Percentiles rank a stretch among this genome's conserved stretches.
Conservation (phyloP, 2,797 vertebrate species). For the Microctenopoma lineatum region DNA sequence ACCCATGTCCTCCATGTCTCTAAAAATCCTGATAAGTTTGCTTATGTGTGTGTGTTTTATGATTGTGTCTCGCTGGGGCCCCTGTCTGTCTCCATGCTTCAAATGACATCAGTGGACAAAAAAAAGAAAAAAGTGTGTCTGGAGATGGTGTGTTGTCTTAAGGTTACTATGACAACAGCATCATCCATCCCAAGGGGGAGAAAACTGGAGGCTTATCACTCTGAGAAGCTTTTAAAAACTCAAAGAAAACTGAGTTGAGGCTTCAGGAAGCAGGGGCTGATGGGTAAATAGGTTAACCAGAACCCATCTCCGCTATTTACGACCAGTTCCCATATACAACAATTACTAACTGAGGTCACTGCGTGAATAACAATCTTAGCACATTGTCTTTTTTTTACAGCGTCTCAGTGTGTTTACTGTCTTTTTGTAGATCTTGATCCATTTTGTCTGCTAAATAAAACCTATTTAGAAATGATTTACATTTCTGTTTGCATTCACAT, state of each 20-base stretch:
- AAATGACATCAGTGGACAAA: conserved; percentile 67
- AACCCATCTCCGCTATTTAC: conserved; percentile 71
- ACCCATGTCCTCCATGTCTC: conserved; percentile 76
- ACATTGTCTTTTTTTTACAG: not conserved
- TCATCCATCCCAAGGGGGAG: conserved; percentile 63
- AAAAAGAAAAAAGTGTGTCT: conserved; percentile 36
- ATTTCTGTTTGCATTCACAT: no score
- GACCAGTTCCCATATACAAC: conserved; percentile 77
- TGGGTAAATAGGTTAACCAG: conserved; percentile 79
- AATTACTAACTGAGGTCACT: conserved; percentile 47
- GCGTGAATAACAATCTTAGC: no score
- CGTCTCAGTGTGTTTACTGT: not conserved
- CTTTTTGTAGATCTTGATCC: no score
- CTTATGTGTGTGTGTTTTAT: conserved; percentile 23
- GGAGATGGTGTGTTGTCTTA: conserved; percentile 28
- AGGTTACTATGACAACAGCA: conserved; percentile 70
- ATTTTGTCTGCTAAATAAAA: no score
- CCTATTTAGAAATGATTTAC: no score
- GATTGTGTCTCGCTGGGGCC: conserved; percentile 39
- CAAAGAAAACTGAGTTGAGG: conserved; percentile 38
- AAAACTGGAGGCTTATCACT: conserved; percentile 69
- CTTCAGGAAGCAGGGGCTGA: conserved; percentile 73
- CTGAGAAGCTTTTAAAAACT: conserved; percentile 74
- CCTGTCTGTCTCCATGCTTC: conserved; percentile 50
- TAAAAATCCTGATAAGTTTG: conserved; percentile 86